Conservation (phyloP, 2,797 vertebrate genomes). For the Coreius guichenoti region DNA sequence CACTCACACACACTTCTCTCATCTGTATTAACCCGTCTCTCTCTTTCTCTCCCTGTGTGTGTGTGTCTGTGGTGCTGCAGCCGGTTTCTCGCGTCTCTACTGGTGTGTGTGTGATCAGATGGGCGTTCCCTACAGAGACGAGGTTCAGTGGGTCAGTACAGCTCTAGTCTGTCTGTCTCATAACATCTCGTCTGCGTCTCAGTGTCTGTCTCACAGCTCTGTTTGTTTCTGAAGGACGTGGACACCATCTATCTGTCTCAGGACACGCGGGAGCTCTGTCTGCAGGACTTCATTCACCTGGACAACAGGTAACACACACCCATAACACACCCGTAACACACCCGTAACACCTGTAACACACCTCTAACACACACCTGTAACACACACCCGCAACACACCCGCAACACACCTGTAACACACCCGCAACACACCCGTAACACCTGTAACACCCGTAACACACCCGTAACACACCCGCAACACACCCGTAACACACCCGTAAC, state of each 20-base stretch:
- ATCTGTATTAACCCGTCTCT: background rate
- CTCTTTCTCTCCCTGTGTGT: background rate
- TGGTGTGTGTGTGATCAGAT: constrained; percentile 92
- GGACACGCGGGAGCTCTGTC: constrained; percentile 92
- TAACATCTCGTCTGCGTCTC: background rate
- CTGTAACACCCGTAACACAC: no score
- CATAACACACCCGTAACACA: no score
- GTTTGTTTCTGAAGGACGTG: constrained; percentile 82
- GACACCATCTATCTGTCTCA: constrained; percentile 97
- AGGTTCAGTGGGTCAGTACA: constrained; percentile 94
- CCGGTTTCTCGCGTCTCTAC: constrained; percentile 96
- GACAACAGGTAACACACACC: constrained; percentile 86
- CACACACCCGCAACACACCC: no score
- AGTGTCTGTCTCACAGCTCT: constrained; percentile 8
- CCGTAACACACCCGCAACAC: no score
- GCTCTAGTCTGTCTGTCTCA: background rate
- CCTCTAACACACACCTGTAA: no score
- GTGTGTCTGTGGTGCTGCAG: constrained; percentile 69
- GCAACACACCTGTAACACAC: no score
- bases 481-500: accelerated
- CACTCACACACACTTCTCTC: background rate
- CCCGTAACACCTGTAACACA: no score
- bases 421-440: no score
- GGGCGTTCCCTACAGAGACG: constrained; percentile 89
- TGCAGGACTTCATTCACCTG: constrained; percentile 96